Conservation (phyloP, 1,140 invertebrate species). For the Drosophila triauraria region DNA sequence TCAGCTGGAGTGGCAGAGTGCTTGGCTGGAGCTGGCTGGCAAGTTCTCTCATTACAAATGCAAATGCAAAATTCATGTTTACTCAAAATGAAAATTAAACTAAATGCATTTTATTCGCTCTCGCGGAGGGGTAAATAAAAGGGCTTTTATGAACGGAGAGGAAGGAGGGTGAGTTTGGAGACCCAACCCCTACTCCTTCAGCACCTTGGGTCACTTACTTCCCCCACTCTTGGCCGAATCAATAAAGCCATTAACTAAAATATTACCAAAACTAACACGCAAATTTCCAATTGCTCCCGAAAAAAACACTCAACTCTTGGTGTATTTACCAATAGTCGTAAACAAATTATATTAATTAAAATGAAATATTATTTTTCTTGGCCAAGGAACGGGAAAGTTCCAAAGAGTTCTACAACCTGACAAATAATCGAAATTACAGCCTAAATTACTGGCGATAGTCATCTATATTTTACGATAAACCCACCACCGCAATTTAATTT, state of each 20-base stretch:
- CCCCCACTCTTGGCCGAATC: slow-evolving; percentile 29
- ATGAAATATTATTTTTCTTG: slow-evolving; percentile 63
- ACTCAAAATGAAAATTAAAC: slow-evolving; percentile 61
- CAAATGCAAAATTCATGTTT: slow-evolving; percentile 71
- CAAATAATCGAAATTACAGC: slow-evolving; percentile 3
- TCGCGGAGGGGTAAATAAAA: neutral
- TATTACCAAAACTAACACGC: slow-evolving; percentile 53
- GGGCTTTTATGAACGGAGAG: neutral
- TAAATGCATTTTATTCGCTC: slow-evolving; percentile 54
- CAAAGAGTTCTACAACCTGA: neutral
- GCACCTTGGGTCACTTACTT: neutral
- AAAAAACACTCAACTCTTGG: slow-evolving; percentile 23
- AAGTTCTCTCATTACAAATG: slow-evolving; percentile 56
- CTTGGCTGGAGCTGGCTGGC: neutral
- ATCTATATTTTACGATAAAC: slow-evolving; percentile 1
- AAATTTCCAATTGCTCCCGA: slow-evolving; percentile 62
- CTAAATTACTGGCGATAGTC: neutral
- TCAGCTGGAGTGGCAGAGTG: slow-evolving; percentile 13
- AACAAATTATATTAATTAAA: slow-evolving; percentile 79
- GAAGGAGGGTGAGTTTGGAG: neutral
- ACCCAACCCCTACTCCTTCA: no score
- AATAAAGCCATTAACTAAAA: slow-evolving; percentile 66
- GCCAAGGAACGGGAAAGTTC: neutral
- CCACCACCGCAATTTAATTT: slow-evolving; percentile 5
- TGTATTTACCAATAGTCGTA: slow-evolving; percentile 73